A percentile compares a stretch with the other conserved stretches of the same genome.
phyloP scores from a whole-genome alignment of 1,140 invertebrate species.

The Drosophila rufa region DNA sequence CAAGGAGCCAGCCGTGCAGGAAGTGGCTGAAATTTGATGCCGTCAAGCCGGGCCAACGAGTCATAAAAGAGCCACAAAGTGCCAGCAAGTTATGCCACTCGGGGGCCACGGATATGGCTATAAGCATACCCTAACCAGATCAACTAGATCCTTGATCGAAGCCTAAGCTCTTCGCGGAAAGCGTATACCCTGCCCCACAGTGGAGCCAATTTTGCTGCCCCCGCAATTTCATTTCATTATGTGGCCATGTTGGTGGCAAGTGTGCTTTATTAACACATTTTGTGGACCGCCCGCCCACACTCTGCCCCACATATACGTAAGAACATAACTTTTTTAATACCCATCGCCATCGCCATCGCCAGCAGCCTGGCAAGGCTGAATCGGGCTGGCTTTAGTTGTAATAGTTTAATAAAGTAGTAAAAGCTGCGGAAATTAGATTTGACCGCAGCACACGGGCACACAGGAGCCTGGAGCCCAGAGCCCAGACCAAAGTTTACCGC shows the following conservation, averaged over 20 bases:
- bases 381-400: slow-evolving; percentile 71
- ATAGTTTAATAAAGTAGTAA: slow-evolving; percentile 84
- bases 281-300: slow-evolving; percentile 29
- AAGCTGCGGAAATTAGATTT: slow-evolving; percentile 84
- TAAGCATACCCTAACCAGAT: slow-evolving; percentile 16
- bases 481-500: slow-evolving; percentile 61
- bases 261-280: slow-evolving; percentile 85
- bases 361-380: slow-evolving; percentile 15
- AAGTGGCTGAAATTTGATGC: slow-evolving; percentile 32
- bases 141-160: slow-evolving; percentile 2
- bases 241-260: slow-evolving; percentile 79
- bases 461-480: slow-evolving; percentile 42
- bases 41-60: slow-evolving; percentile 36
- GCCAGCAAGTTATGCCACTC: slow-evolving; percentile 51
- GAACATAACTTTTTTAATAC: slow-evolving; percentile 80
- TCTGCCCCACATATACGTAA: slow-evolving; percentile 6
- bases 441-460: slow-evolving; percentile 73
- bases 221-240: slow-evolving; percentile 78
- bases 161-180: not conserved
- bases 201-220: slow-evolving; percentile 51
- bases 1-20: slow-evolving; percentile 33
- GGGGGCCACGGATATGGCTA: not conserved
- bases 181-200: slow-evolving; percentile 5
- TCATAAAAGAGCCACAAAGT: slow-evolving; percentile 72
- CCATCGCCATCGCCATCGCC: slow-evolving; percentile 38